These are phyloP conservation scores for Axea sp. DNA, from an alignment of 2,888 invertebrate genomes.

Conservation along the genomic window DNA sequence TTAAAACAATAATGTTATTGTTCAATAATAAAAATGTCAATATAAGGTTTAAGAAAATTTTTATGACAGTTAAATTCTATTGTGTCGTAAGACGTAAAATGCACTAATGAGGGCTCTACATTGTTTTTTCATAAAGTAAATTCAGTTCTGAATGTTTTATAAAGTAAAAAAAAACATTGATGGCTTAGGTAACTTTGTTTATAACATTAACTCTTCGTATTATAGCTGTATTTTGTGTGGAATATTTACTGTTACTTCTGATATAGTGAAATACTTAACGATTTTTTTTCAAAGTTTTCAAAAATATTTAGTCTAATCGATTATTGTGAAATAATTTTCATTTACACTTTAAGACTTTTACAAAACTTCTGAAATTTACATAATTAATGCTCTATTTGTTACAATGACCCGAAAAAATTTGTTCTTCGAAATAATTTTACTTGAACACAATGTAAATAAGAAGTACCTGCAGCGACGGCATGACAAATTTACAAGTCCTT, in stretches of 20 bases:
- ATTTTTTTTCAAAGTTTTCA: too few species aligned
- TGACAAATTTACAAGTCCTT: constrained; percentile 52
- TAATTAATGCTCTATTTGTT: constrained; percentile 59
- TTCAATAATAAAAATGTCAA: constrained; percentile 22
- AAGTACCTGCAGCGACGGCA: constrained; percentile 43
- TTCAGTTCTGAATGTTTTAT: too few species aligned
- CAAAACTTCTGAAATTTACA: constrained; percentile 45
- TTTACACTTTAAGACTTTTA: constrained; percentile 27
- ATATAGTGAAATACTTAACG: too few species aligned
- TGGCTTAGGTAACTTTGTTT: constrained; percentile 17
- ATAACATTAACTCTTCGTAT: constrained; percentile 4
- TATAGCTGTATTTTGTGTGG: constrained; percentile 16
- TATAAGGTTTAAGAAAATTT: not conserved
- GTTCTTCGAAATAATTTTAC: constrained; percentile 45
- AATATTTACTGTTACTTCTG: too few species aligned
- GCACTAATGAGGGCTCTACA: constrained; percentile 17
- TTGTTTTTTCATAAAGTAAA: constrained; percentile 16
- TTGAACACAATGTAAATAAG: constrained; percentile 56
- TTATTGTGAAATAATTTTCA: constrained; percentile 53
- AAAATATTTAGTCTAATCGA: constrained; percentile 55
- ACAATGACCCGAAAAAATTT: constrained; percentile 53
- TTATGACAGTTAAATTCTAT: constrained; percentile 7
- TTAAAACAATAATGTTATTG: not conserved
- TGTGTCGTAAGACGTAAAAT: constrained; percentile 9
- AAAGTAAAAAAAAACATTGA: constrained; percentile 16